Evolutionary conservation across 2,113 vertebrate species (phyloP).

Genomic region (Tetrao urogallus): DNA sequence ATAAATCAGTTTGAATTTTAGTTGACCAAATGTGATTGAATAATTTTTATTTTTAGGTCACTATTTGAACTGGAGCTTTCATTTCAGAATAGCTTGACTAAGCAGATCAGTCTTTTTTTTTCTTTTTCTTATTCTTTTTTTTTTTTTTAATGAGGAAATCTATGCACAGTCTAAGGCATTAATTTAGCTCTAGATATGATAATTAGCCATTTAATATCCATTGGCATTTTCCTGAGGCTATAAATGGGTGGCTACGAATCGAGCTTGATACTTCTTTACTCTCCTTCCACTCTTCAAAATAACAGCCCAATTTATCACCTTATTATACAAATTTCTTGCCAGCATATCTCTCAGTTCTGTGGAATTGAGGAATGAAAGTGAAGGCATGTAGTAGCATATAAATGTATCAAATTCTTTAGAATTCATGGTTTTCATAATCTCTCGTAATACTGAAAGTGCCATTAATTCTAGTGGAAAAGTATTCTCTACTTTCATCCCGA

Average conservation of each 20-base stretch:
- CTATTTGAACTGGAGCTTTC: background rate
- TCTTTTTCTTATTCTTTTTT: background rate
- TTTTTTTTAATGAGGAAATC: background rate
- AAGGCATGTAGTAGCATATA: background rate
- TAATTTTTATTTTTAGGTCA: background rate
- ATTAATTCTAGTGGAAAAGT: background rate
- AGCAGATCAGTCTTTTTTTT: background rate
- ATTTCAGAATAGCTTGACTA: background rate
- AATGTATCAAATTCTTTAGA: slow-evolving; percentile 10
- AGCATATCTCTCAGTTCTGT: background rate
- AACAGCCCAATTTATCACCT: slow-evolving; percentile 35
- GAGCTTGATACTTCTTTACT: slow-evolving; percentile 24
- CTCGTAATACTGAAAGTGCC: background rate
- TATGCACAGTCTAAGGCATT: background rate
- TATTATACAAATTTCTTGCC: slow-evolving; percentile 35
- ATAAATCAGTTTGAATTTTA: background rate
- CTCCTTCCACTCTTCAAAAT: slow-evolving; percentile 25
- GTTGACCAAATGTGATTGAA: background rate
- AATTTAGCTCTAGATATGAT: slow-evolving; percentile 25
- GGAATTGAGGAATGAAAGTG: background rate
- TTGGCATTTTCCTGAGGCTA: slow-evolving; percentile 41
- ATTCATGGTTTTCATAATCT: background rate
- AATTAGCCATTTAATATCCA: slow-evolving; percentile 49
- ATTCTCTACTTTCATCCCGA: background rate
- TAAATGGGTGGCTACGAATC: slow-evolving; percentile 17